These are phyloP conservation scores for Acronicta aceris DNA, from an alignment of 2,888 invertebrate species.

Conservation along the genomic window DNA sequence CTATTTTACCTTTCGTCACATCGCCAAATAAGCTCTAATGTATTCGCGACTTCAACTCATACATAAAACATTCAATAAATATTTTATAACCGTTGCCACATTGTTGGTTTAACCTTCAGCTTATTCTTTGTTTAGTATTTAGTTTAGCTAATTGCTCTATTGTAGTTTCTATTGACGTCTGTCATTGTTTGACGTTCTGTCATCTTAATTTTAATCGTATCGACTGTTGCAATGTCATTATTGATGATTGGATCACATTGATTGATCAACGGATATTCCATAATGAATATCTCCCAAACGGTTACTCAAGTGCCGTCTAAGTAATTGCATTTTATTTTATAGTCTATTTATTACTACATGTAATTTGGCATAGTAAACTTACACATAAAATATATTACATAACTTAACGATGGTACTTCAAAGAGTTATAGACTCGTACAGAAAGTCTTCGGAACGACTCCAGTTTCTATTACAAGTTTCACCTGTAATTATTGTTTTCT, in stretches of 20 bases:
- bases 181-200: conserved; percentile 42
- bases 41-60: conserved; percentile 68
- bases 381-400: conserved; percentile 42
- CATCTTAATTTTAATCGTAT: conserved; percentile 29
- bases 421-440: conserved; percentile 64
- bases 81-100: conserved; percentile 56
- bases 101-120: conserved; percentile 66
- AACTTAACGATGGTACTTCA: conserved; percentile 48
- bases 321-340: conserved; percentile 55
- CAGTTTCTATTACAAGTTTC: conserved; percentile 73
- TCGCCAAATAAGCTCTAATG: conserved; percentile 75
- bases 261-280: conserved; percentile 50
- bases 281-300: conserved; percentile 31
- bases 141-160: conserved; percentile 79
- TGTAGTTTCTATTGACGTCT: conserved; percentile 57
- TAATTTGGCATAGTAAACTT: conserved; percentile 45
- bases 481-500: conserved; percentile 72
- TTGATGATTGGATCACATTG: conserved; percentile 38
- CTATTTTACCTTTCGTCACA: conserved; percentile 77
- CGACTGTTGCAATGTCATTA: conserved; percentile 24
- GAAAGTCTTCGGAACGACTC: conserved; percentile 66
- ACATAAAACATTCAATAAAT: conserved; percentile 62
- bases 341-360: conserved; percentile 45
- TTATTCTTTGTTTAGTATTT: conserved; percentile 75
- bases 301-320: conserved; percentile 33